Evolutionary conservation across 2,113 vertebrate genomes (phyloP), one percentile per base, ranked within the genome.

Genomic region (Amblyornis subalaris): DNA sequence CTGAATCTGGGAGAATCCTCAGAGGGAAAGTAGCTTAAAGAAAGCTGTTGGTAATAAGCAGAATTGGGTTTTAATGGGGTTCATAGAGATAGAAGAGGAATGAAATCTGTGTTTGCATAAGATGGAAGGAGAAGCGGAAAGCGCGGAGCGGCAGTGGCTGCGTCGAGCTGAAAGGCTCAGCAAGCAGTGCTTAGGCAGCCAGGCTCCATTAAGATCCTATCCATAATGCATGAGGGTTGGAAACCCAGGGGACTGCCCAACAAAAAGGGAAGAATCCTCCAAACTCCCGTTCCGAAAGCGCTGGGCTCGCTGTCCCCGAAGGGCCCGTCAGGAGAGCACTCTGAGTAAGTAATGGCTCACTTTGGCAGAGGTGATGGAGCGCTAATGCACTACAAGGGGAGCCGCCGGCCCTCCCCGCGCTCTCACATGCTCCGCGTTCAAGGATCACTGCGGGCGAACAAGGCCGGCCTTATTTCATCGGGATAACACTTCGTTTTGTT

Each of bases 21-120:
- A 31, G 58, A 93, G 65, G 18, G 55, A 90, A 93, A 67, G n/a
- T 48, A 74, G 44, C 65, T 71, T 85, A 79, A 64, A 72, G 88
- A 88, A 95, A 95, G 94, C 90, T 92, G 57, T 42, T 79, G 82
- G 85, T 96, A 95, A 97, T 96, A 79, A 96, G 90, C 81, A 65
- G 88, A 97, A 96, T 65, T 93, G 87, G 78, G 90, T 91, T 97
- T 97, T 96, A 95, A 96, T 93, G 80, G 94, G 78, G 94, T 96
- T 98, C 84, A 33, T 78, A 72, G 47, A 54, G 70, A 87, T 14
- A 89, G 70, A 95, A 76, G 53, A 96, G 95, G 95, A 96, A 97
- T 94, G 86, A 95, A 95, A 93, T 94, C 71, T 95, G 70, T 26
- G 60, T 83, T 91, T 97, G 71, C 72, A 35, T 9, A 18, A 66